Conservation (phyloP, 2,797 vertebrate species). For the Apodemus agrarius region DNA sequence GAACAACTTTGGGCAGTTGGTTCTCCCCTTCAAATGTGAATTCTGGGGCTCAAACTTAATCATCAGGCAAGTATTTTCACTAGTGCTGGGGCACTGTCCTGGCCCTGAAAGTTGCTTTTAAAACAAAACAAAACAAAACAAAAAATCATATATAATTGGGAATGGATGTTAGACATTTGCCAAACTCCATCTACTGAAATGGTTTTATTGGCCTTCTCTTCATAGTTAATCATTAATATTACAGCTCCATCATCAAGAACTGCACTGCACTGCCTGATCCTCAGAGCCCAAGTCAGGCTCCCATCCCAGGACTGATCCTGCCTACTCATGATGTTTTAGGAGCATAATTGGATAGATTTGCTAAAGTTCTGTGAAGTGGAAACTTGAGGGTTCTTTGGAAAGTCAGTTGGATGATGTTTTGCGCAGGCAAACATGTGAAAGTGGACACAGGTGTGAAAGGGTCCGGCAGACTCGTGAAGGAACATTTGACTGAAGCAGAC, state of each 20-base stretch:
- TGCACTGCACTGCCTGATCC: not conserved
- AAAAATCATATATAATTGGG: not conserved
- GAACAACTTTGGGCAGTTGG: not conserved
- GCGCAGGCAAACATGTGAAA: not conserved
- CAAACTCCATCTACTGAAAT: not conserved
- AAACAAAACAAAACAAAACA: no score
- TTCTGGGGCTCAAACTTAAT: not conserved
- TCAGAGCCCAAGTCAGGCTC: conserved; percentile 3
- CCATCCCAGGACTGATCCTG: not conserved
- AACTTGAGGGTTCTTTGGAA: not conserved
- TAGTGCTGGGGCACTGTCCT: not conserved
- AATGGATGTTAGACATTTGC: not conserved
- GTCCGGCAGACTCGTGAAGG: not conserved
- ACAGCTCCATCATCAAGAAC: not conserved
- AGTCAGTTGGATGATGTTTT: not conserved
- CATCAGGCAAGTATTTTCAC: not conserved
- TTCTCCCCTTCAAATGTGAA: not conserved
- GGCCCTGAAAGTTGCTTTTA: not conserved
- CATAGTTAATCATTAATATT: conserved; percentile 20
- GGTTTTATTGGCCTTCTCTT: not conserved
- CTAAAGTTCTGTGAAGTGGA: not conserved
- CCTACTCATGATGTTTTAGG: not conserved
- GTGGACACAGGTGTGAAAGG: not conserved
- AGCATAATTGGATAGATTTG: not conserved
- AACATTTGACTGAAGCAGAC: not conserved